Percentiles rank a stretch among this genome's conserved stretches.
Evolutionary conservation across 1,140 invertebrate species (phyloP).

Genomic region (Campoletis sonorensis): DNA sequence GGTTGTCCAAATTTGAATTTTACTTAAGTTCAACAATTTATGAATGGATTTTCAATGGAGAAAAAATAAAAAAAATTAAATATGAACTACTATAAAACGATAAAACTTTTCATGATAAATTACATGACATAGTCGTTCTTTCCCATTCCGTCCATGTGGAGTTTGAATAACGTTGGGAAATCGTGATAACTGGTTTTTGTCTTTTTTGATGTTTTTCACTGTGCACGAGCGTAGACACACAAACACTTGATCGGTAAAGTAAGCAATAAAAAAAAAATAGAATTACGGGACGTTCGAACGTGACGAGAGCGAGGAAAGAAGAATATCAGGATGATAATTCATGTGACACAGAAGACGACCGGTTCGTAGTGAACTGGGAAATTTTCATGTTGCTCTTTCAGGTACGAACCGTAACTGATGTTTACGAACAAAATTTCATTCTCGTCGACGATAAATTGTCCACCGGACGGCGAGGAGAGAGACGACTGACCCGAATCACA

Average conservation of each 20-base stretch:
- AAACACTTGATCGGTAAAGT: not conserved
- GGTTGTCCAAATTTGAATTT: no score
- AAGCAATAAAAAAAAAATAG: not conserved
- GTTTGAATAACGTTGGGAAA: not conserved
- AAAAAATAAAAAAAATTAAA: not conserved
- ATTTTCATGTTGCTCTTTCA: conserved; percentile 2
- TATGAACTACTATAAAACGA: not conserved
- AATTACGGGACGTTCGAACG: not conserved
- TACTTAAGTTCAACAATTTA: no score
- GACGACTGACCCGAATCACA: conserved; percentile 10
- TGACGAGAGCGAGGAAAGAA: not conserved
- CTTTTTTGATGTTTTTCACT: not conserved
- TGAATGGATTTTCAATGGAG: no score
- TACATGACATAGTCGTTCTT: conserved; percentile 18
- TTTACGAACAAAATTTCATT: not conserved
- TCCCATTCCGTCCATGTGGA: not conserved
- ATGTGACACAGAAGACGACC: not conserved
- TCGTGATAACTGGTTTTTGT: conserved; percentile 7
- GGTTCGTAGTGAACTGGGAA: not conserved
- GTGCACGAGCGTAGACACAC: no score
- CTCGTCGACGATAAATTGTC: not conserved
- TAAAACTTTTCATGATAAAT: conserved; percentile 13
- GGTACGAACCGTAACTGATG: not conserved
- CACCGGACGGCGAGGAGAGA: not conserved
- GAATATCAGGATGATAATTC: not conserved